Evolutionary conservation across 2,888 invertebrate species (phyloP), one percentile per base, ranked within the genome.

Genomic region (Agriopis leucophaearia): DNA sequence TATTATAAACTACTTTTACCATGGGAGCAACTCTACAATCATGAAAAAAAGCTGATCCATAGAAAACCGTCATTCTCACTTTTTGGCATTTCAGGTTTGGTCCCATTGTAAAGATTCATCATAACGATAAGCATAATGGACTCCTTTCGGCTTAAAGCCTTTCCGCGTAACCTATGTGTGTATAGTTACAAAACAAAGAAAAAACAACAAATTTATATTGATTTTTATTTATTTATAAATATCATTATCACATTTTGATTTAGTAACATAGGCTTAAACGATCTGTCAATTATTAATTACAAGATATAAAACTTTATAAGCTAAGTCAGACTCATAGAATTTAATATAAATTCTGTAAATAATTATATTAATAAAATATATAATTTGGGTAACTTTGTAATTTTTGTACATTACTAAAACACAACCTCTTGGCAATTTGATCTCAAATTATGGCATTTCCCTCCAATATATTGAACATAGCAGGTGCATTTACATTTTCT

Each of bases 241-340:
- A 92, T 82, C 83, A 81, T 89, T 92, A 92, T 93, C 93, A 93
- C 93, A 93, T 88, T 86, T 87, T 81, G 81, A 88, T 86, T 87
- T 72, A 78, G 80, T 81, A 87, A 86, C 78, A 86, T 83, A 85
- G 81, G 79, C 81, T 80, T 81, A 74, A 77, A 88, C 85, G 87
- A 88, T 90, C 81, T 89, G 86, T 89, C 83, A 83, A 83, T 83
- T 85, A 86, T 83, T 83, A 83, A 86, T 88, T 82, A 88, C 84
- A 83, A 81, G 81, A 81, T 80, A 83, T 80, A 84, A 78, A 83
- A 59, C 64, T 69, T 75, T 75, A 72, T 72, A 89, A 80, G 78
- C 88, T 91, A 90, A 90, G 81, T 91, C 91, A 92, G 91, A 92
- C 91, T 92, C 88, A 86, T 87, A 89, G 90, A 92, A 91, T 91